Conservation (phyloP, 2,797 vertebrate genomes). For the Acrossocheilus fasciatus region DNA sequence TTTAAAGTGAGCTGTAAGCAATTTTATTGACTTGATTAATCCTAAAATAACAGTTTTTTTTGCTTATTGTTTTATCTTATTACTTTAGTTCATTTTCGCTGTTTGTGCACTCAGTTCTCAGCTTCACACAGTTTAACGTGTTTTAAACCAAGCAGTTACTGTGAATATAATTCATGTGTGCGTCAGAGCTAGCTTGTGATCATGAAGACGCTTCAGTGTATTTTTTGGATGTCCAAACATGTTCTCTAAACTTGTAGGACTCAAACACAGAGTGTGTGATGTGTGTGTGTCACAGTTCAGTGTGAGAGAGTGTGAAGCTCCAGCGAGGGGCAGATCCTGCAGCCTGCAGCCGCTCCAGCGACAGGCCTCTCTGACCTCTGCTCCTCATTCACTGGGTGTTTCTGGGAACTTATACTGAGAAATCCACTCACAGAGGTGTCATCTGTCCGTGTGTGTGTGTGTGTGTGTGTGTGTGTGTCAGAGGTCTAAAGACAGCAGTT, state of each 20-base stretch:
- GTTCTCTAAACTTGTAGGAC: neutral
- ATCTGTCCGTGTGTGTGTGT: neutral
- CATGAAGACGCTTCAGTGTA: neutral
- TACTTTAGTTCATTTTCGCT: neutral
- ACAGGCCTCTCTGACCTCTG: neutral
- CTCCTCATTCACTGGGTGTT: slow-evolving; percentile 7
- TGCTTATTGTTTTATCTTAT: neutral
- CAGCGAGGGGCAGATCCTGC: neutral
- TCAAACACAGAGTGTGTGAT: neutral
- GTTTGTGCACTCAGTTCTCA: neutral
- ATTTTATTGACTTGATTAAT: too few relatives aligned
- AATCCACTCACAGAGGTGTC: neutral
- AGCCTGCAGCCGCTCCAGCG: neutral
- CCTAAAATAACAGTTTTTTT: too few relatives aligned
- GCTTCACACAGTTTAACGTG: neutral
- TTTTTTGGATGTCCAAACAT: neutral
- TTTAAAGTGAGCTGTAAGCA: too few relatives aligned
- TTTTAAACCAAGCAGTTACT: neutral
- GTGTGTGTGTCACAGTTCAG: slow-evolving; percentile 17
- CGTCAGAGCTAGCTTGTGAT: neutral
- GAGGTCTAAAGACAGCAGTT: neutral
- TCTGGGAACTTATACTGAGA: slow-evolving; percentile 12
- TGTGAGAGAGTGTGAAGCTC: neutral
- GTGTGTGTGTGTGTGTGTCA: neutral
- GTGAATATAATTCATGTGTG: neutral